These are phyloP conservation scores for Corythucha ciliata DNA, from an alignment of 2,888 invertebrate genomes.

Conservation along the genomic window DNA sequence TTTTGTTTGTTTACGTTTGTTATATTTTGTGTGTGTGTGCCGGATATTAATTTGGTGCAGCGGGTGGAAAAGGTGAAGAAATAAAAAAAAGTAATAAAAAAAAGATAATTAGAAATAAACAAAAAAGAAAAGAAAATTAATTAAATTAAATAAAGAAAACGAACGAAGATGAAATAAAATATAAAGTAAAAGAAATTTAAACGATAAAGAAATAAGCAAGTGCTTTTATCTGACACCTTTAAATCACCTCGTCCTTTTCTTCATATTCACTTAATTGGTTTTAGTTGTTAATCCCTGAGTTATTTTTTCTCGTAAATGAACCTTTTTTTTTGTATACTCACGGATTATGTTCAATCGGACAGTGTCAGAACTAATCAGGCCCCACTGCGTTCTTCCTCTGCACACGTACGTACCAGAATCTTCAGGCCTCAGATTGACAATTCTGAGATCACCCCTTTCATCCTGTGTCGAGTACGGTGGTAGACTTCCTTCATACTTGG, in stretches of 20 bases:
- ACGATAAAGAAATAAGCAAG: not conserved
- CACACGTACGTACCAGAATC: slow-evolving; percentile 41
- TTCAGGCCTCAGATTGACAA: slow-evolving; percentile 19
- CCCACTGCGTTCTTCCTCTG: slow-evolving; percentile 46
- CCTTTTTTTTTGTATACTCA: slow-evolving; percentile 1
- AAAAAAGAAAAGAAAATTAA: slow-evolving; percentile 5
- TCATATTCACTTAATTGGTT: no score
- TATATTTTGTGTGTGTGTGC: no score
- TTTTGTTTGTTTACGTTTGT: no score
- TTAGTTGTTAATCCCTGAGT: no score
- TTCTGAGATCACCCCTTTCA: slow-evolving; percentile 13
- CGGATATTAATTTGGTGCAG: no score
- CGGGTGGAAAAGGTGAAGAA: no score
- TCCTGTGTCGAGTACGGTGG: no score
- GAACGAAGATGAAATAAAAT: slow-evolving; percentile 44
- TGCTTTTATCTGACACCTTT: no score
- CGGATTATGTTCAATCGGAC: not conserved
- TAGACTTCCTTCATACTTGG: no score
- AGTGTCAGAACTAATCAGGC: slow-evolving; percentile 53
- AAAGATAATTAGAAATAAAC: slow-evolving; percentile 7
- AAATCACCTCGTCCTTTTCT: no score
- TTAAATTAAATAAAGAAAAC: slow-evolving; percentile 10
- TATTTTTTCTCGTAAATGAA: no score
- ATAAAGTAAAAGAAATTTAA: slow-evolving; percentile 38
- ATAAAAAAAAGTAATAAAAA: slow-evolving; percentile 8